Conservation (phyloP, 2,797 vertebrate genomes). For the Acanthurus lineatus region DNA sequence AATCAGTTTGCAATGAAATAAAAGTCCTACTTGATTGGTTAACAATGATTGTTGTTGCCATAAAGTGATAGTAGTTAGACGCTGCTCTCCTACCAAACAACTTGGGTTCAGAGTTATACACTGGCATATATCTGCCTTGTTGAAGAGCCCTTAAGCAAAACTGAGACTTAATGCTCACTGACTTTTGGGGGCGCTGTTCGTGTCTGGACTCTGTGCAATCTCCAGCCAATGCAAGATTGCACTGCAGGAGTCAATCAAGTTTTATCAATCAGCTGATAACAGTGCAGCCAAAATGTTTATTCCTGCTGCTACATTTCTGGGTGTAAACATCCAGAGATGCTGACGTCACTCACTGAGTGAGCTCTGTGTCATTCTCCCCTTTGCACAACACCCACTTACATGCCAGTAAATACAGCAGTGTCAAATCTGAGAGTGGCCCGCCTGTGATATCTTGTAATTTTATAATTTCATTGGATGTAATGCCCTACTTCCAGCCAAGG, state of each 20-base stretch:
- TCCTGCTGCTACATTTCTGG: slow-evolving; percentile 41
- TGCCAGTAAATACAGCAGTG: slow-evolving; percentile 61
- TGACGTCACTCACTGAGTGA: slow-evolving; percentile 64
- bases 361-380: slow-evolving; percentile 69
- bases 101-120: not conserved
- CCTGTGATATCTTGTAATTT: slow-evolving; percentile 36
- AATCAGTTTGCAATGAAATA: no score
- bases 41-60: not conserved
- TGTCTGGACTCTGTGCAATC: not conserved
- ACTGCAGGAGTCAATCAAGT: slow-evolving; percentile 11
- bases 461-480: slow-evolving; percentile 42
- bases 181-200: not conserved
- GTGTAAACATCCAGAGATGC: slow-evolving; percentile 53
- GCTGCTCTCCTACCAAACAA: not conserved
- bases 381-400: slow-evolving; percentile 74
- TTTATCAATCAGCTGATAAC: slow-evolving; percentile 35
- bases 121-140: slow-evolving; percentile 4
- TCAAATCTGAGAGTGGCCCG: slow-evolving; percentile 37
- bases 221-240: slow-evolving; percentile 12
- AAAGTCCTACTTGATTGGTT: not conserved
- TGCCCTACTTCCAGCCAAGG: slow-evolving; percentile 51
- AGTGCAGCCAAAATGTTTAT: slow-evolving; percentile 34
- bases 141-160: slow-evolving; percentile 31
- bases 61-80: not conserved
- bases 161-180: not conserved